Base-by-base conservation (phyloP, 2,888 invertebrate genomes). In the Philaethria dido region DNA sequence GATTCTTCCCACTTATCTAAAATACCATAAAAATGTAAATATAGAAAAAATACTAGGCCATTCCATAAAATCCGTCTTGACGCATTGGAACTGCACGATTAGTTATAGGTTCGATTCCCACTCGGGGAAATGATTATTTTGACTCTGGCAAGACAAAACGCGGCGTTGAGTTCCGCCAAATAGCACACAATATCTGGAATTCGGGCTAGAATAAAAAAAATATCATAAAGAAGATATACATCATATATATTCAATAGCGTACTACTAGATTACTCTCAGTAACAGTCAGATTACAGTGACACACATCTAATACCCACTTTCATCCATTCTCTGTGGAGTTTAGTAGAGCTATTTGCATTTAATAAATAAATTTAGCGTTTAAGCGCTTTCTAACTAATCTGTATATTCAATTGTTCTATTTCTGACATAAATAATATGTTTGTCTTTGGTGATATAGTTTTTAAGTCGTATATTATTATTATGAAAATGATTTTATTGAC, bases 361-460 rank as follows among this genome's bases (percentile, higher is more conserved):
- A 33, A 22, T 60, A 14, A 29, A 45, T 39, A 44, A 25, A 36
- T 20, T 36, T 25, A 25, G 22, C 20, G n/a, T 55, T 13, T 22
- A 57, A n/a, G n/a, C 42, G 42, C 57, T 57, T 39, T 22, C n/a
- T n/a, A 25, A 42, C 22, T 57, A 42, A 57, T 57, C 42, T 42
- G 16, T n/a, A 16, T 9, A n/a, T n/a, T 39, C 3, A 57, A 42
- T 57, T 22, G 16, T 11, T 16, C 52, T 33, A 29, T 52, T 33
- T 29, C 52, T 52, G 16, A 29, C 0, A 48, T 25, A 20, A 0
- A 18, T 47, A 39, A 13, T 39, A 39, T 13, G 29, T 0, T 16
- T n/a, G n/a, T n/a, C n/a, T n/a, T 20, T 11, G 18, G 0, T 45
- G 9, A 45, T 18, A 8, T 18, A 3, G 11, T 45, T 33, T 47